Conservation (phyloP, 2,113 vertebrate species). For the Lepisosteus oculatus region DNA sequence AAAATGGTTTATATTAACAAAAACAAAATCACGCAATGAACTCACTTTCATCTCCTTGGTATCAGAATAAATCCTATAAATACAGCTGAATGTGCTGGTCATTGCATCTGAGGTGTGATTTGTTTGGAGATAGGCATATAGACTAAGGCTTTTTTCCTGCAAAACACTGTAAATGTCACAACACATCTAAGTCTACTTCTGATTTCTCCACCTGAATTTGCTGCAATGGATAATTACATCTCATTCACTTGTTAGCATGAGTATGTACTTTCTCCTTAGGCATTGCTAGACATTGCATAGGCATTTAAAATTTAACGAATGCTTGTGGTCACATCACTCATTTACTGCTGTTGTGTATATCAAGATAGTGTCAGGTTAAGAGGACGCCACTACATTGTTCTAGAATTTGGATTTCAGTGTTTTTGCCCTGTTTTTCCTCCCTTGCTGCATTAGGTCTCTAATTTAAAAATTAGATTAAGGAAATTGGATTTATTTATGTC, state of each 20-base stretch:
- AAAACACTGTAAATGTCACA: background rate
- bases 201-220: background rate
- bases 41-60: background rate
- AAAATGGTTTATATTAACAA: background rate
- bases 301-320: too few relatives aligned
- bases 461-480: too few relatives aligned
- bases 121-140: background rate
- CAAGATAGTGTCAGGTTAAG: background rate
- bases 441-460: too few relatives aligned
- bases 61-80: background rate
- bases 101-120: background rate
- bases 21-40: background rate
- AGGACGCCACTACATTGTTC: too few relatives aligned
- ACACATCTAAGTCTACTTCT: background rate
- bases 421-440: too few relatives aligned
- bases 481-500: too few relatives aligned
- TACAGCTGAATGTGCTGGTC: background rate
- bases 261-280: background rate
- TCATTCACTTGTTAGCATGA: slow-evolving; percentile 1
- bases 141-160: background rate
- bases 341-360: background rate
- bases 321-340: too few relatives aligned
- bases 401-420: too few relatives aligned
- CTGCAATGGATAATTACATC: background rate
- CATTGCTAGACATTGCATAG: background rate